Percentiles rank a stretch among this genome's conserved stretches.
These are phyloP conservation scores for Parauchenoglanis ngamensis DNA, from an alignment of 2,797 vertebrate genomes.

Conservation along the genomic window DNA sequence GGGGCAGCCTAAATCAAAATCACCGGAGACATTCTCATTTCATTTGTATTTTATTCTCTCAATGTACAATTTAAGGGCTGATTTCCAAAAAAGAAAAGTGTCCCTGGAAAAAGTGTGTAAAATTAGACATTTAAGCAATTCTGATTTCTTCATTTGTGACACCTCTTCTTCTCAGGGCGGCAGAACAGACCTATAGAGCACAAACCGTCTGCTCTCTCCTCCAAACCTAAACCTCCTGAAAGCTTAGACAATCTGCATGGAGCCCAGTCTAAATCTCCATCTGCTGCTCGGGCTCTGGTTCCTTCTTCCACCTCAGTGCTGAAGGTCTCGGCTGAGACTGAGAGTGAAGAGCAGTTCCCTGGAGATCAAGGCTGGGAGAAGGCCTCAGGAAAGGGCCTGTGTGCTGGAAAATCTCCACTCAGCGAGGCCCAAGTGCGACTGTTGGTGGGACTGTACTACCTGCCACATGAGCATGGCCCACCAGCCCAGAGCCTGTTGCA, in stretches of 20 bases:
- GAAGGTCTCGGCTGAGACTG: slow-evolving; percentile 35
- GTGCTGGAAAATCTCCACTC: slow-evolving; percentile 68
- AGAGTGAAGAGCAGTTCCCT: slow-evolving; percentile 37
- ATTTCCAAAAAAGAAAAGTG: neutral
- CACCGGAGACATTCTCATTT: neutral
- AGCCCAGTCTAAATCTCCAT: slow-evolving; percentile 64
- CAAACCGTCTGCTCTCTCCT: slow-evolving; percentile 59
- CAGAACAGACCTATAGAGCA: slow-evolving; percentile 68
- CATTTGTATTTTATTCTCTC: neutral
- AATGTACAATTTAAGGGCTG: neutral
- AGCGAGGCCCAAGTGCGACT: slow-evolving; percentile 77
- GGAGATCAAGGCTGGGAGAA: slow-evolving; percentile 59
- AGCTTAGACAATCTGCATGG: slow-evolving; percentile 62
- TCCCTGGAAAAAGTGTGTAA: neutral
- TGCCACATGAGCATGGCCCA: slow-evolving; percentile 81
- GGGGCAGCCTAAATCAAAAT: neutral
- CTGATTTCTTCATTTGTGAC: neutral
- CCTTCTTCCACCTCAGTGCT: slow-evolving; percentile 60
- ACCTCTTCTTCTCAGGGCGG: slow-evolving; percentile 63
- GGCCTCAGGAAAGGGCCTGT: slow-evolving; percentile 58
- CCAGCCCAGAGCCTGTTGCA: slow-evolving; percentile 78
- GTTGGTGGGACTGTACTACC: slow-evolving; percentile 83
- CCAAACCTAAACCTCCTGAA: slow-evolving; percentile 67
- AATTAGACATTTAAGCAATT: neutral
- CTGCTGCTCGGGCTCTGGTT: slow-evolving; percentile 65